Evolutionary conservation across 2,888 invertebrate species (phyloP).

Genomic region (Phalera bucephala): DNA sequence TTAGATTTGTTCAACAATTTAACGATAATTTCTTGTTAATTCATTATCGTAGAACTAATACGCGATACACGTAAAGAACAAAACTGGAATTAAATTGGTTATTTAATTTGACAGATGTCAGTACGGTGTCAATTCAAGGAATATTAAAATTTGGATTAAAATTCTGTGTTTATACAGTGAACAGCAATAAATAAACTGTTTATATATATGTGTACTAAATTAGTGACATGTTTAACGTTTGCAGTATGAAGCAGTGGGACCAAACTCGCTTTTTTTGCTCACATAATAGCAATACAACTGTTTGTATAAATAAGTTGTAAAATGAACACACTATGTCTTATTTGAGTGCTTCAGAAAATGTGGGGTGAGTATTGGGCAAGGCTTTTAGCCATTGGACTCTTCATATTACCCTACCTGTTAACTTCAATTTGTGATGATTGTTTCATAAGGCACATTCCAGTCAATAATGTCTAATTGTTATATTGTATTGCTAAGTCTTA

Average conservation of each 20-base stretch:
- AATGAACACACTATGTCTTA: constrained; percentile 80
- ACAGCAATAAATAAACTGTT: constrained; percentile 28
- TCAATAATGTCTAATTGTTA: too few relatives aligned
- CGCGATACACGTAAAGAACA: too few relatives aligned
- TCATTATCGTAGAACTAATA: too few relatives aligned
- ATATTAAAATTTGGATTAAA: too few relatives aligned
- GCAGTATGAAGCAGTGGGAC: constrained; percentile 72
- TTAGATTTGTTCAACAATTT: constrained; percentile 12
- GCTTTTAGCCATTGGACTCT: background rate
- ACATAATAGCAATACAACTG: constrained; percentile 46
- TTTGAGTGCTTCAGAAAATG: constrained; percentile 81
- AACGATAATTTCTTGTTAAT: constrained; percentile 12
- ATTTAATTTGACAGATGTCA: constrained; percentile 70
- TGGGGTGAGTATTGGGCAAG: constrained; percentile 60
- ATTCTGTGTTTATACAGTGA: constrained; percentile 49
- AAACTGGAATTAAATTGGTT: too few relatives aligned
- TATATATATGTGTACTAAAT: constrained; percentile 14
- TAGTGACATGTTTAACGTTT: constrained; percentile 30
- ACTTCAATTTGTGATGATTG: background rate
- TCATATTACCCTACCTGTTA: background rate
- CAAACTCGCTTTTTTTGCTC: constrained; percentile 51
- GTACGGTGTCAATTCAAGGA: constrained; percentile 53
- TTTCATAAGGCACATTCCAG: too few relatives aligned
- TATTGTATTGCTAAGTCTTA: too few relatives aligned
- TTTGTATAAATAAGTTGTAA: constrained; percentile 65